Conservation (phyloP, 1,140 invertebrate genomes). For the Pseudomyrmex sp. region DNA sequence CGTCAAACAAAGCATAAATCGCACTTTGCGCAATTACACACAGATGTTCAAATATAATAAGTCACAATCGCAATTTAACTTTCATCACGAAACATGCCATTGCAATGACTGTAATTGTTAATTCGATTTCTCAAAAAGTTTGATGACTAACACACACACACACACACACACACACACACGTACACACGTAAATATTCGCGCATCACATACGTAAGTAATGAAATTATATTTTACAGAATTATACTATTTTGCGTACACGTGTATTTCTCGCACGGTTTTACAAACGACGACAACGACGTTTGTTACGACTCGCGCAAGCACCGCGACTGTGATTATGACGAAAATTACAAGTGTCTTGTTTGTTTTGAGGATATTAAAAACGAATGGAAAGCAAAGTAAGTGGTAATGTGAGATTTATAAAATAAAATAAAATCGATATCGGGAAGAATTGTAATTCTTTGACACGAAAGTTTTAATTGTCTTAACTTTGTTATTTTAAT, state of each 20-base stretch:
- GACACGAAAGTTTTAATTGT: neutral
- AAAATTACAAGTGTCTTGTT: conserved; percentile 65
- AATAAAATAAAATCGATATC: neutral
- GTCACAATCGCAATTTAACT: neutral
- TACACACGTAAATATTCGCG: too few relatives aligned
- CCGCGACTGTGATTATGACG: conserved; percentile 62
- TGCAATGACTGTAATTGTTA: neutral
- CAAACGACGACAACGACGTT: conserved; percentile 46
- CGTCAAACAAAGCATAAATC: conserved; percentile 14
- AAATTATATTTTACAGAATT: conserved; percentile 20
- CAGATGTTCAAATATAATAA: conserved; percentile 39
- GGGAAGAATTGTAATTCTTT: neutral
- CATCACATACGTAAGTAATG: neutral
- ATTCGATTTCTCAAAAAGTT: neutral
- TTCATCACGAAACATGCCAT: neutral
- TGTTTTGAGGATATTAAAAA: conserved; percentile 71
- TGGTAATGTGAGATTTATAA: neutral
- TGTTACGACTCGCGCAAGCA: conserved; percentile 48
- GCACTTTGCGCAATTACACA: neutral
- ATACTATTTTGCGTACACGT: neutral
- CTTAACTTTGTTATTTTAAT: neutral
- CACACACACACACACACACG: too few relatives aligned
- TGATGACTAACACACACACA: neutral
- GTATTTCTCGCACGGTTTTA: neutral
- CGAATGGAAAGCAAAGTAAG: conserved; percentile 68